Percentiles rank a stretch among this genome's conserved stretches.
Conservation (phyloP, 2,113 vertebrate genomes). For the crab-eating macaque (Macaca fascicularis) region T2T-MFA8v1.1 NC_088375.1:22690501-22691000, state of each 20-base stretch:
- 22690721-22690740: not conserved
- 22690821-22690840: not conserved
- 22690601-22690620: not conserved
- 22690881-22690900: not conserved
- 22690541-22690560: not conserved
- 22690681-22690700: not conserved
- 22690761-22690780: slow-evolving; percentile 42
- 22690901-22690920: not conserved
- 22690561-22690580: not conserved
- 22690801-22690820: slow-evolving; percentile 56
- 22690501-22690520: not conserved
- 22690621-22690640: not conserved
- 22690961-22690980: not conserved
- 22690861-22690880: not conserved
- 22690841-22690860: slow-evolving; percentile 3
- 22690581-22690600: not conserved
- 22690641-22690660: not conserved
- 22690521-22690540: not conserved
- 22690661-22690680: not conserved
- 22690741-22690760: slow-evolving; percentile 38
- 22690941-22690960: not conserved
- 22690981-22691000: not conserved
- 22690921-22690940: not conserved
- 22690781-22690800: slow-evolving; percentile 68
- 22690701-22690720: not conserved